Conservation (phyloP, 2,113 vertebrate genomes). For the Hyperoodon ampullatus region DNA sequence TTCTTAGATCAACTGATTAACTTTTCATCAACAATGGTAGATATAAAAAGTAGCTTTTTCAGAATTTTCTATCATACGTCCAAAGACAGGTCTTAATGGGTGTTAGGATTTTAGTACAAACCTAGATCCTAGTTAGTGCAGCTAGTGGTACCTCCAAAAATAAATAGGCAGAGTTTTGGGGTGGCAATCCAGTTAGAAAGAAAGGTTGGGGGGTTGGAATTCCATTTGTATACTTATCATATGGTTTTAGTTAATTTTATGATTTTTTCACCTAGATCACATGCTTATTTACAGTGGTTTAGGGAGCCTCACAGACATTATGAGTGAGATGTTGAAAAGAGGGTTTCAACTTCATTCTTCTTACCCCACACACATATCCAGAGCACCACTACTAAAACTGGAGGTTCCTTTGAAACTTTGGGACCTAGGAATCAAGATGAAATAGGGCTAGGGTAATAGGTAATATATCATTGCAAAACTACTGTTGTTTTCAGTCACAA, state of each 20-base stretch:
- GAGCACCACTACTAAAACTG: background rate
- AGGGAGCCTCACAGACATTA: background rate
- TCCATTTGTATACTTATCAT: background rate
- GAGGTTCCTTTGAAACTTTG: background rate
- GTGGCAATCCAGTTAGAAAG: background rate
- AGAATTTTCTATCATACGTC: background rate
- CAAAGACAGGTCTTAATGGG: background rate
- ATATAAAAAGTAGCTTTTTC: conserved; percentile 7
- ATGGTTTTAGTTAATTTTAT: background rate
- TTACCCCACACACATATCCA: background rate
- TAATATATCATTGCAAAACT: background rate
- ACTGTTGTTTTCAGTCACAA: background rate
- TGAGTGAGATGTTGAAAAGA: background rate
- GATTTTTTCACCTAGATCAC: background rate
- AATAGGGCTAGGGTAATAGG: background rate
- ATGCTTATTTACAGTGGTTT: background rate
- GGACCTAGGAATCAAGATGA: background rate
- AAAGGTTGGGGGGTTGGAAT: background rate
- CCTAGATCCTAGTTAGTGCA: background rate
- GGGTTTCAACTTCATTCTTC: background rate
- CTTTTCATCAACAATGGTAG: background rate
- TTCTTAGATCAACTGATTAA: background rate
- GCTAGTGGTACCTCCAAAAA: background rate
- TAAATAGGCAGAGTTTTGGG: background rate
- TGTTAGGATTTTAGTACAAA: background rate